These are phyloP conservation scores for Acipenser ruthenus DNA, from an alignment of 2,797 vertebrate genomes.

Conservation along the genomic window DNA sequence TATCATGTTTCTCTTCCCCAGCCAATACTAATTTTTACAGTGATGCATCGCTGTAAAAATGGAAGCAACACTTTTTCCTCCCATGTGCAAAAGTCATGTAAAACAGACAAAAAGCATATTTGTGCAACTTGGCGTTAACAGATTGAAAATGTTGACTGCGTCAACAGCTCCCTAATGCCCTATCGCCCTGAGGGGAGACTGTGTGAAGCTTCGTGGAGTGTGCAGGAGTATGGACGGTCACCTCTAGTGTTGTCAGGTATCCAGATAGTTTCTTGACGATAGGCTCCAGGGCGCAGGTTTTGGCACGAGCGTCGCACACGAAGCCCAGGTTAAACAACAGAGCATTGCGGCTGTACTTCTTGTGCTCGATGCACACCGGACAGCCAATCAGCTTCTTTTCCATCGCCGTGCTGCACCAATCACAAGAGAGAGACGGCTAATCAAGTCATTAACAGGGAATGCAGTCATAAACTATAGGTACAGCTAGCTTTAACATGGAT, in stretches of 20 bases:
- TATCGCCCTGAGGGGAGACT: too few species aligned
- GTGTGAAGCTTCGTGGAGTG: neutral
- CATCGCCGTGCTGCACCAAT: constrained; percentile 80
- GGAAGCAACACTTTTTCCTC: too few species aligned
- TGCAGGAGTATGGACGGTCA: constrained; percentile 28
- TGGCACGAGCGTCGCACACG: constrained; percentile 85
- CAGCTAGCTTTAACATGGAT: neutral
- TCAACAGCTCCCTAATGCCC: too few species aligned
- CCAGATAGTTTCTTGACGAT: constrained; percentile 95
- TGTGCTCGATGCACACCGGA: constrained; percentile 95
- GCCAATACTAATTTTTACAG: too few species aligned
- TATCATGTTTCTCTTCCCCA: too few species aligned
- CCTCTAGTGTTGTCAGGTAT: constrained; percentile 95
- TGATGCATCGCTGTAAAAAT: too few species aligned
- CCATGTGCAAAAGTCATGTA: too few species aligned
- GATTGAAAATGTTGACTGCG: too few species aligned
- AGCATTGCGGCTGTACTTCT: constrained; percentile 93
- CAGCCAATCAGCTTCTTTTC: constrained; percentile 96
- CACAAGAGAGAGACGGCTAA: constrained; percentile 1
- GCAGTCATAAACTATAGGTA: neutral
- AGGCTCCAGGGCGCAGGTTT: constrained; percentile 90
- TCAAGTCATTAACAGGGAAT: neutral
- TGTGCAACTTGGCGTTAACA: too few species aligned
- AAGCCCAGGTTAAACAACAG: constrained; percentile 94
- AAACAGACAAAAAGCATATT: too few species aligned